A percentile compares a stretch with the other conserved stretches of the same genome.
phyloP scores from a whole-genome alignment of 2,797 vertebrate genomes.

The Adelosebastes latens region DNA sequence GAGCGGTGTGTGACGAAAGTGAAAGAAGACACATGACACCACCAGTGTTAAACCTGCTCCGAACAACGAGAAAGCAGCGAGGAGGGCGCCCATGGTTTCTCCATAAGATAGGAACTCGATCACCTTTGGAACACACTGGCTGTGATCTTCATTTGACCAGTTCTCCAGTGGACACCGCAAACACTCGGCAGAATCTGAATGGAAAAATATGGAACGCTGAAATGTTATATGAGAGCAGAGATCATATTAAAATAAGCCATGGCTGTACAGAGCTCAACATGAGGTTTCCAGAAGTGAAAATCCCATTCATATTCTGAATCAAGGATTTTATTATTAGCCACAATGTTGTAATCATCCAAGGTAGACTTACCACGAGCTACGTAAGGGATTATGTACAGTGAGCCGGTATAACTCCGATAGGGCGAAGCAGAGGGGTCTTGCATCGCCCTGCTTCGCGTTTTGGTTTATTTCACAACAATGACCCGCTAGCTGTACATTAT shows the following conservation, averaged over 20 bases:
- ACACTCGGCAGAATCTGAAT: constrained; percentile 79
- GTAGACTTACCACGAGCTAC: too few species aligned
- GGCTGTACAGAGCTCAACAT: too few species aligned
- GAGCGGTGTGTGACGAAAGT: constrained; percentile 76
- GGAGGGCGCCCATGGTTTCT: constrained; percentile 80
- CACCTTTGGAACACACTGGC: constrained; percentile 77
- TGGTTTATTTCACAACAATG: too few species aligned
- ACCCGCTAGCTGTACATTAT: too few species aligned
- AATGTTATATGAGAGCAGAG: background rate
- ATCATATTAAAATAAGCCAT: background rate
- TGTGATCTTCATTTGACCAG: constrained; percentile 81
- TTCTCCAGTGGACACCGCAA: constrained; percentile 73
- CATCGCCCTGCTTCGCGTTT: rapidly evolving
- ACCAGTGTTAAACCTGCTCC: constrained; percentile 72
- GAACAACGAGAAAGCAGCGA: constrained; percentile 74
- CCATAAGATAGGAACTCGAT: constrained; percentile 81
- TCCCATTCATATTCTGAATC: too few species aligned
- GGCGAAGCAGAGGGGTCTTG: too few species aligned
- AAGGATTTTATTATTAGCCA: too few species aligned
- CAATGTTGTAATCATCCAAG: too few species aligned
- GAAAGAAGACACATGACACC: constrained; percentile 72
- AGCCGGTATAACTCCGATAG: too few species aligned
- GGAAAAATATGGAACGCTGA: constrained; percentile 2
- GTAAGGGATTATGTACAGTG: too few species aligned
- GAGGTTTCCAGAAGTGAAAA: too few species aligned